Evolutionary conservation across 2,888 invertebrate species (phyloP).

Genomic region (Nymphalis polychloros): DNA sequence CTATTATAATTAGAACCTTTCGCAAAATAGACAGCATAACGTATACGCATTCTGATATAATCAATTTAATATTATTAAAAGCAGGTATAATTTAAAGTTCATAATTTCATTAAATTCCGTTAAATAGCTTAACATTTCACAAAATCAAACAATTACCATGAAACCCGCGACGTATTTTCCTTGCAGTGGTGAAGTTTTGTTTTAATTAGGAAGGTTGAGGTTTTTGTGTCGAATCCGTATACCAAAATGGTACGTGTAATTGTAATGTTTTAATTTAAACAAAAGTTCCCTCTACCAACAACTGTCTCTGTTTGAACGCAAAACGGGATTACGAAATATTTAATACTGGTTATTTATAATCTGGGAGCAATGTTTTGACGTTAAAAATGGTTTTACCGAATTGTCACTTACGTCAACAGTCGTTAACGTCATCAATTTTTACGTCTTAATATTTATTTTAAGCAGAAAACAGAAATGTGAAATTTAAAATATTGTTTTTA

Average conservation of each 20-base stretch:
- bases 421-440: too few species aligned
- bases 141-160: conserved; percentile 29
- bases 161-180: conserved; percentile 29
- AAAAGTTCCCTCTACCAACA: not conserved
- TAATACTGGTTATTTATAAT: too few species aligned
- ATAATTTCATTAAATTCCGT: not conserved
- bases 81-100: not conserved
- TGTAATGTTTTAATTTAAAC: conserved; percentile 18
- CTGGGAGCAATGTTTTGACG: too few species aligned
- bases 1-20: too few species aligned
- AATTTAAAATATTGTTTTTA: too few species aligned
- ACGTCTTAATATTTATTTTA: too few species aligned
- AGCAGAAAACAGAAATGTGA: too few species aligned
- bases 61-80: not conserved
- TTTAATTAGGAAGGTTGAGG: conserved; percentile 35
- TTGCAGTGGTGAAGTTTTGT: conserved; percentile 30
- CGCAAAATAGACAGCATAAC: too few species aligned
- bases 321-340: too few species aligned
- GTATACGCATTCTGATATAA: not conserved
- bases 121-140: conserved; percentile 16
- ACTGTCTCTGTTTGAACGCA: not conserved
- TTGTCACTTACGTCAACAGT: too few species aligned
- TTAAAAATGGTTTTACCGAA: too few species aligned
- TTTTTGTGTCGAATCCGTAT: conserved; percentile 30
- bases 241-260: conserved; percentile 19